Evolutionary conservation across 2,888 invertebrate genomes (phyloP), one percentile per base, ranked within the genome.

Genomic region (Polylopha cassiicola): DNA sequence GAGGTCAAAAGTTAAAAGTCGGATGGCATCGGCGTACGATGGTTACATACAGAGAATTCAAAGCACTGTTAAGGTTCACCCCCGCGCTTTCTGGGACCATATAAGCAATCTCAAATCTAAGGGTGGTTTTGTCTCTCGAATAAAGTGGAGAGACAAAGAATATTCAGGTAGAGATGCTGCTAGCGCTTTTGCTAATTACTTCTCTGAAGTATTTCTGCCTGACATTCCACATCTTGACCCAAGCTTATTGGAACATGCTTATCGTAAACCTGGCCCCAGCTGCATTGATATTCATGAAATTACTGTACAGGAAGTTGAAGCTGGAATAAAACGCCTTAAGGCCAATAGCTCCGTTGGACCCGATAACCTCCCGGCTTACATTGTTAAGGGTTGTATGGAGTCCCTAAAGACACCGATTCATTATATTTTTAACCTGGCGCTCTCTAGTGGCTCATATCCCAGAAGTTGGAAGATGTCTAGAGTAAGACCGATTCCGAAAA

Each of bases 401-500:
- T 10, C 10, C 13, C 26, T 26, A 4, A 15, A 15, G n/a, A 14
- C 14, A 2, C 26, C 26, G 7, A 26, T 26, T 4, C 26, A 26
- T 2, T 15, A 26, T 7, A 26, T 26, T n/a, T 26, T 14, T 15
- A 26, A 26, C n/a, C 10, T 29, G 29, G 11, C 29, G 6, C 9
- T 18, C 11, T 18, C 5, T 7, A 15, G 18, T 5, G 11, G 29
- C 8, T 14, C 11, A 18, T 29, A 29, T 18, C 29, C 18, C 3
- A 10, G 10, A 14, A 17, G 6, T 14, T 29, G 17, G 29, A 29
- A 18, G 29, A 9, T 29, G 10, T 10, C 17, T 4, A 16, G 18
- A 29, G 29, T 29, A n/a, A 29, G 26, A 14, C 26, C 15, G 14
- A 26, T 26, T 6, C 26, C 26, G 3, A 26, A 26, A 8, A 8